Percentiles rank a stretch among this genome's conserved stretches.
Evolutionary conservation across 1,140 invertebrate genomes (phyloP).

Genomic region (Psilanteris sp.): DNA sequence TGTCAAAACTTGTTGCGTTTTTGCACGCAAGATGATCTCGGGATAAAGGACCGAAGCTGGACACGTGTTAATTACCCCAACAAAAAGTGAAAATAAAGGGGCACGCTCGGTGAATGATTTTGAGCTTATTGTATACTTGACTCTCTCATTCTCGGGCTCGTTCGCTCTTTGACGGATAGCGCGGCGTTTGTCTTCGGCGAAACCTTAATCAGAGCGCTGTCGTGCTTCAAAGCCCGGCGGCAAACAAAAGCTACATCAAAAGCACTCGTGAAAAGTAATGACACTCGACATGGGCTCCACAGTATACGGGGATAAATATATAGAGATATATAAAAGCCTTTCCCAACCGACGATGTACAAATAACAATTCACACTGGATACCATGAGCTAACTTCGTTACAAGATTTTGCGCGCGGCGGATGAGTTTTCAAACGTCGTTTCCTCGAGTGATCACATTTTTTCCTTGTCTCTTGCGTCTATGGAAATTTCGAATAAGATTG

Average conservation of each 20-base stretch:
- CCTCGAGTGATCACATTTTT: constrained; percentile 12
- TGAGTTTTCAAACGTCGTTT: constrained; percentile 47
- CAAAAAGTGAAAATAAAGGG: constrained; percentile 44
- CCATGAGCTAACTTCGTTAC: constrained; percentile 49
- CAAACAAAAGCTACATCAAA: constrained; percentile 67
- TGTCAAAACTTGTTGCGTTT: constrained; percentile 54
- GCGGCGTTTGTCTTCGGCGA: constrained; percentile 56
- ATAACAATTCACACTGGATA: constrained; percentile 59
- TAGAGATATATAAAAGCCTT: constrained; percentile 50
- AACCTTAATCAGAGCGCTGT: constrained; percentile 61
- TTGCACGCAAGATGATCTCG: constrained; percentile 10
- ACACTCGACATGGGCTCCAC: constrained; percentile 60
- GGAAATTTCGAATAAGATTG: constrained; percentile 7
- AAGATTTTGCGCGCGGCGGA: constrained; percentile 26
- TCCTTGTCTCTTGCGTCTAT: constrained; percentile 1
- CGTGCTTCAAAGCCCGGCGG: constrained; percentile 56
- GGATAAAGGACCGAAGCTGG: constrained; percentile 16
- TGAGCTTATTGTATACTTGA: constrained; percentile 64
- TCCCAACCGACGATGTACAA: constrained; percentile 52
- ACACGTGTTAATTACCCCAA: constrained; percentile 50
- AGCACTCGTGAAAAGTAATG: constrained; percentile 65
- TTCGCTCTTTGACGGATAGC: constrained; percentile 32
- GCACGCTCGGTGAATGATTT: constrained; percentile 55
- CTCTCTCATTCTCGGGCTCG: constrained; percentile 20
- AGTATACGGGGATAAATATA: constrained; percentile 47